Conservation (phyloP, 2,797 vertebrate species). For the Stomatorhinus walkeri region DNA sequence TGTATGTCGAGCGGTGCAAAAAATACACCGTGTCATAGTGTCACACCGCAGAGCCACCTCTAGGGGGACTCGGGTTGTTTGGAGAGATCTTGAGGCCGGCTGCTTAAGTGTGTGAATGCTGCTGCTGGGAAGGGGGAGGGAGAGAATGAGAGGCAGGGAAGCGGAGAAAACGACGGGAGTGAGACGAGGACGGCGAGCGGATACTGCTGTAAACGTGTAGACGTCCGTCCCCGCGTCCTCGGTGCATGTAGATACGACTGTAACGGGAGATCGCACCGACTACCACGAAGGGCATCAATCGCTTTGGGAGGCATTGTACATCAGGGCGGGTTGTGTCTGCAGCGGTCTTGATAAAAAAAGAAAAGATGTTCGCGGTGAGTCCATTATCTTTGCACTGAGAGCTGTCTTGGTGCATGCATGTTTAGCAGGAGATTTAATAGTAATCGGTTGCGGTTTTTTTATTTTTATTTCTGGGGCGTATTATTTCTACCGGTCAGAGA, state of each 20-base stretch:
- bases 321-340: slow-evolving; percentile 33
- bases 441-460: neutral
- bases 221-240: slow-evolving; percentile 36
- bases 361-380: slow-evolving; percentile 61
- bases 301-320: slow-evolving; percentile 2
- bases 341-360: slow-evolving; percentile 41
- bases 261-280: slow-evolving; percentile 6
- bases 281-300: slow-evolving; percentile 20
- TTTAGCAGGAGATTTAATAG: slow-evolving; percentile 20
- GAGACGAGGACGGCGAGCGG: slow-evolving; percentile 47
- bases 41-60: slow-evolving; percentile 32
- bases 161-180: slow-evolving; percentile 50
- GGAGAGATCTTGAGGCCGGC: slow-evolving; percentile 33
- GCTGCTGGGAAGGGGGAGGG: slow-evolving; percentile 32
- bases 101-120: slow-evolving; percentile 27
- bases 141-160: slow-evolving; percentile 19
- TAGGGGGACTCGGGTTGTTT: slow-evolving; percentile 51
- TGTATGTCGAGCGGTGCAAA: neutral
- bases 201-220: slow-evolving; percentile 27
- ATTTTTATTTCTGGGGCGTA: neutral
- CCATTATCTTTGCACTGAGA: slow-evolving; percentile 35
- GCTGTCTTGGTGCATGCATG: slow-evolving; percentile 28
- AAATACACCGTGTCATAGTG: slow-evolving; percentile 24
- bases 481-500: neutral
- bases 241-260: slow-evolving; percentile 27